Evolutionary conservation across 2,888 invertebrate genomes (phyloP).

Genomic region (Lordiphosa fenestrarum): DNA sequence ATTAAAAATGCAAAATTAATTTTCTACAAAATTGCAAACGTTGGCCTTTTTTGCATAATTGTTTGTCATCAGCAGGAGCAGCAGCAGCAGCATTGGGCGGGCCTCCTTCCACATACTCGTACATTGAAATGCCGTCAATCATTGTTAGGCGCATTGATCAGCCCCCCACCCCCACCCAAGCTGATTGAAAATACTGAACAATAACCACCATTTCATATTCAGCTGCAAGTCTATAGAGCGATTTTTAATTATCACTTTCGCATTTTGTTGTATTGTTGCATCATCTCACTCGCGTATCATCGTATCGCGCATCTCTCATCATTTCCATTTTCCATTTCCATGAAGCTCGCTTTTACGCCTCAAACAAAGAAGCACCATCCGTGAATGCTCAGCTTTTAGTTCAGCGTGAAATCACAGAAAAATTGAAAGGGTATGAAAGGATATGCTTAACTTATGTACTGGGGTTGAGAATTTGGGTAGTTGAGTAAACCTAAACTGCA

Average conservation of each 20-base stretch:
- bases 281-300: constrained; percentile 8
- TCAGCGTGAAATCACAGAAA: constrained; percentile 8
- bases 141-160: constrained; percentile 70
- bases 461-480: no score
- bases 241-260: constrained; percentile 74
- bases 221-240: constrained; percentile 34
- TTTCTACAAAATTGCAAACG: constrained; percentile 72
- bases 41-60: constrained; percentile 79
- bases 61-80: constrained; percentile 62
- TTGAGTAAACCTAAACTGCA: no score
- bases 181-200: constrained; percentile 63
- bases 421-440: constrained; percentile 4
- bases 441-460: no score
- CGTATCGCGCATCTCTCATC: constrained; percentile 40
- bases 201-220: constrained; percentile 44
- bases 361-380: constrained; percentile 56
- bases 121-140: constrained; percentile 70
- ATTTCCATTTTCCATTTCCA: constrained; percentile 49
- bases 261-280: constrained; percentile 37
- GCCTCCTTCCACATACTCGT: constrained; percentile 8
- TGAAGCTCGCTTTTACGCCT: constrained; percentile 55
- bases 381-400: constrained; percentile 66
- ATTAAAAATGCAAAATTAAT: constrained; percentile 77
- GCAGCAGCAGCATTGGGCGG: constrained; percentile 18
- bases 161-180: constrained; percentile 45